Evolutionary conservation across 2,797 vertebrate genomes (phyloP).

Genomic region (Harpagifer antarcticus): DNA sequence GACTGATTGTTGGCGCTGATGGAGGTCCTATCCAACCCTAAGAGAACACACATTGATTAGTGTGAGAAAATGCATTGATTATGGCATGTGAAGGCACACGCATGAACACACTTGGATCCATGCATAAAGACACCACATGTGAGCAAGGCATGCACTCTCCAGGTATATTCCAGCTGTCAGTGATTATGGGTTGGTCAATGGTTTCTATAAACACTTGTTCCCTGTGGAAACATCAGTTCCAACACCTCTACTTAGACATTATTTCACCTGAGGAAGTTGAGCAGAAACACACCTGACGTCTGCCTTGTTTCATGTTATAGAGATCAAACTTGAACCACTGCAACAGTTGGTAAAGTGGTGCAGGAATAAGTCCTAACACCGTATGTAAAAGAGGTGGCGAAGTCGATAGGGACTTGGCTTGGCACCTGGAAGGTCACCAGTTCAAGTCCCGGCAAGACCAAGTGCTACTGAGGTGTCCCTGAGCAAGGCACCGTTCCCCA

Average conservation of each 20-base stretch:
- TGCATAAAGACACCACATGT: not conserved
- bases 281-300: not conserved
- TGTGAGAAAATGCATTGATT: constrained; percentile 36
- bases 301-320: not conserved
- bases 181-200: constrained; percentile 30
- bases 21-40: constrained; percentile 7
- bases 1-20: not conserved
- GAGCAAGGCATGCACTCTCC: not conserved
- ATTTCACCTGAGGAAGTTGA: constrained; percentile 27
- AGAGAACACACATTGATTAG: constrained; percentile 45
- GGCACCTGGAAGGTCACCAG: too few species aligned
- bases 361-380: too few species aligned
- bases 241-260: not conserved
- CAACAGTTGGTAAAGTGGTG: not conserved
- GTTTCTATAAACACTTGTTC: constrained; percentile 20
- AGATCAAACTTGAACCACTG: not conserved
- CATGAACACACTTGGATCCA: not conserved
- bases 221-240: constrained; percentile 7
- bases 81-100: not conserved
- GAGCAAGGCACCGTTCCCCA: too few species aligned
- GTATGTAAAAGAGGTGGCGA: too few species aligned
- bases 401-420: too few species aligned
- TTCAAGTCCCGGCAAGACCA: too few species aligned
- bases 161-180: constrained; percentile 24
- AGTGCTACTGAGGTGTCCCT: too few species aligned